Evolutionary conservation across 2,888 invertebrate genomes (phyloP), one percentile per base, ranked within the genome.

Genomic region (Chrysomela aeneicollis): DNA sequence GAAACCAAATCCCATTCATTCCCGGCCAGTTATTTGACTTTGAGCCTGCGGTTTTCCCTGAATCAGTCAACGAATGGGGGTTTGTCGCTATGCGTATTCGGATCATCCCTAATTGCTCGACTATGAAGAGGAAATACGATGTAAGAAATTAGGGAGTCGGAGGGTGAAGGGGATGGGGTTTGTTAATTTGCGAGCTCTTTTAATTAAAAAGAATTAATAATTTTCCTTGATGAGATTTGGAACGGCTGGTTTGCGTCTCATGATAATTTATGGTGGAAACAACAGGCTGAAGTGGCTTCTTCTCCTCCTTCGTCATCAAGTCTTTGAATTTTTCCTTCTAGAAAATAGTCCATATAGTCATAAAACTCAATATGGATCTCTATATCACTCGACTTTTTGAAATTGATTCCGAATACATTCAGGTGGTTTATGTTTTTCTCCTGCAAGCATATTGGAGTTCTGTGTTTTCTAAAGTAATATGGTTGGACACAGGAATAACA

Each of bases 121-220:
- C 21, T 17, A 9, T 9, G 46, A 17, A 32, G 54, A 37, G 58
- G 15, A 52, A 53, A 63, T 63, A 53, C 32, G 37, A 42, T 50
- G 35, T 19, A 10, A 59, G 21, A 59, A 58, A 18, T 58, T 32
- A 15, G 47, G n/a, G 18, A 46, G 5, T 30, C 10, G 0, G 32
- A 46, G 54, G 18, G 37, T 15, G 22, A 42, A 46, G 57, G 42
- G 15, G 46, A 4, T 17, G 18, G 19, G 46, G n/a, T 10, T 62
- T 64, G 67, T 64, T 61, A 64, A 64, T 62, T 63, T 59, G 64
- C 21, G 62, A 64, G 62, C 55, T 62, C 55, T 62, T 67, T 67
- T 67, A 67, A 67, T 67, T 67, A 67, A 67, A 67, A 62, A 42
- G 57, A 51, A n/a, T n/a, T n/a, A 57, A 62, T 58, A 57, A 58